These are phyloP conservation scores for Poecile atricapillus DNA, from an alignment of 2,113 vertebrate species.

Conservation along the genomic window DNA sequence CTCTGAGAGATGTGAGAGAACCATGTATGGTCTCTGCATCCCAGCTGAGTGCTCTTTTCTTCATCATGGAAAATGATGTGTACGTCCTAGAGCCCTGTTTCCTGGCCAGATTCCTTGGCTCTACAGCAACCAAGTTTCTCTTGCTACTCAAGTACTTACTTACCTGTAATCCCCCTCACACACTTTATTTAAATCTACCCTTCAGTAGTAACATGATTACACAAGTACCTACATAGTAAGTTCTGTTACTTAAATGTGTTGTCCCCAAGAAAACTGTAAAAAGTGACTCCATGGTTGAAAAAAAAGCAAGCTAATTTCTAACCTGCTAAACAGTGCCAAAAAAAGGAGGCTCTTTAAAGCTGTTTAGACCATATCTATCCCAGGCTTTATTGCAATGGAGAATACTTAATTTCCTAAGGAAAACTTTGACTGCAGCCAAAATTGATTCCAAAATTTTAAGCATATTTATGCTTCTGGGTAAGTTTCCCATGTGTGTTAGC, in stretches of 20 bases:
- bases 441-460: background rate
- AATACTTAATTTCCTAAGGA: background rate
- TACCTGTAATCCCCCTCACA: background rate
- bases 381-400: background rate
- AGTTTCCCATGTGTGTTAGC: background rate
- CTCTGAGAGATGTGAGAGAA: background rate
- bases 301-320: background rate
- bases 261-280: background rate
- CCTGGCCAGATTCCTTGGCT: background rate
- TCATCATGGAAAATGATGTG: constrained; percentile 26
- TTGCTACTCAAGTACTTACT: background rate
- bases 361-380: background rate
- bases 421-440: background rate
- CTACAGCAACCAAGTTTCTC: background rate
- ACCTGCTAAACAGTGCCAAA: background rate
- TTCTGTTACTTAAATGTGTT: background rate
- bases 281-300: background rate
- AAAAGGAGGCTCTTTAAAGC: background rate
- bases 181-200: background rate
- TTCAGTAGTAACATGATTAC: background rate
- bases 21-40: constrained; percentile 46
- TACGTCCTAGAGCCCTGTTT: background rate
- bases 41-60: background rate
- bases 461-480: background rate
- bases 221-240: background rate